These are phyloP conservation scores for Stichopus horrens DNA, from an alignment of 53 echinoderm and acorn worm species.

Conservation along the genomic window DNA sequence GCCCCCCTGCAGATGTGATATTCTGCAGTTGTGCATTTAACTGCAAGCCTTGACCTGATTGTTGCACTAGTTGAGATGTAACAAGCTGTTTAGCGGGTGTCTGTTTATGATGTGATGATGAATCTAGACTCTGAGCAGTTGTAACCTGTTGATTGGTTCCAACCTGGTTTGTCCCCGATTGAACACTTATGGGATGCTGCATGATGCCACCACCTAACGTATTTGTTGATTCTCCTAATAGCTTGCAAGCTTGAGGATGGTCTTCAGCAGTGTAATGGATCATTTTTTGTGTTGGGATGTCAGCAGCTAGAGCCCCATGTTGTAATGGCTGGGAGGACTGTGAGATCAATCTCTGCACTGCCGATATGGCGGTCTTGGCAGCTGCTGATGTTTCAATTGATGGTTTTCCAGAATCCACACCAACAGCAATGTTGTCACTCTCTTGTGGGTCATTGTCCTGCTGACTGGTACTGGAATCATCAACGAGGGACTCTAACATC, in stretches of 20 bases:
- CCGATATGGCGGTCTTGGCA: slow-evolving; percentile 8
- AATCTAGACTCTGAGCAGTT: not conserved
- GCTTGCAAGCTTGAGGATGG: not conserved
- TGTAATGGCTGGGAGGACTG: slow-evolving; percentile 37
- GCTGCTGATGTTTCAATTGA: slow-evolving; percentile 15
- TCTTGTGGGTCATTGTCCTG: not conserved
- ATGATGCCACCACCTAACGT: not conserved
- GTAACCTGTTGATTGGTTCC: not conserved
- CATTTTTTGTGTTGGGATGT: slow-evolving; percentile 41
- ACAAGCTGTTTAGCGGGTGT: not conserved
- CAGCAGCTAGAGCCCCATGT: slow-evolving; percentile 21
- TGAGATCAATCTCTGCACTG: slow-evolving; percentile 25
- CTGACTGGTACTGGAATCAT: not conserved
- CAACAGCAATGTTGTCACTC: not conserved
- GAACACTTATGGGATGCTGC: not conserved
- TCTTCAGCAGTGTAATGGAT: slow-evolving; percentile 40
- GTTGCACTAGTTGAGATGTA: not conserved
- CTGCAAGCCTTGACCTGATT: not conserved
- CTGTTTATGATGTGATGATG: not conserved
- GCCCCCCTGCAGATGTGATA: not conserved
- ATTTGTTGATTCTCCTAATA: not conserved
- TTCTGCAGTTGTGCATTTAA: slow-evolving; percentile 10
- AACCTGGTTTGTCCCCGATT: not conserved
- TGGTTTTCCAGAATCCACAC: not conserved
- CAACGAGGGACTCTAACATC: slow-evolving; percentile 19